Evolutionary conservation across 2,888 invertebrate species (phyloP).

Genomic region (Drosophila borealis): DNA sequence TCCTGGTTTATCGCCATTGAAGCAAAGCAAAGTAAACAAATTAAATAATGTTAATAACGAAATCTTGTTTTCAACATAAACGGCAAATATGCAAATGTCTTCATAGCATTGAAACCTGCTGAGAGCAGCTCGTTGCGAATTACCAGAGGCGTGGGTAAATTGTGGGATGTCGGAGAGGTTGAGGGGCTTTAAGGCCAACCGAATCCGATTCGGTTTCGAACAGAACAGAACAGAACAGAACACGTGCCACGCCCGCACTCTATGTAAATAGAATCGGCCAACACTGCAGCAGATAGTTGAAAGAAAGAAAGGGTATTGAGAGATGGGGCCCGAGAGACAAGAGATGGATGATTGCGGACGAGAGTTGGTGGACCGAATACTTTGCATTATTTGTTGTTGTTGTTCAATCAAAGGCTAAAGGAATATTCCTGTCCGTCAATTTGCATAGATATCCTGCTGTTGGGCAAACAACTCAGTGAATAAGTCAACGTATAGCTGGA

Average conservation of each 20-base stretch:
- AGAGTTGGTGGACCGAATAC: constrained; percentile 3
- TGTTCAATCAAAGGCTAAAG: constrained; percentile 49
- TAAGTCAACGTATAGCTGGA: neutral
- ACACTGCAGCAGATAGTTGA: constrained; percentile 7
- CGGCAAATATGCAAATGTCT: constrained; percentile 77
- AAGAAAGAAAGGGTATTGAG: neutral
- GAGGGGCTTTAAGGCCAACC: neutral
- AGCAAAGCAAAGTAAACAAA: constrained; percentile 69
- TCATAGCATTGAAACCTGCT: constrained; percentile 66
- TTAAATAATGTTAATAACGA: constrained; percentile 79
- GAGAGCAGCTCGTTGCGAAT: constrained; percentile 41
- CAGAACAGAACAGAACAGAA: neutral
- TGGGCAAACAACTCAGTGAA: neutral
- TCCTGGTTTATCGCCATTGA: constrained; percentile 27
- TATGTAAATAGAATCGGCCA: constrained; percentile 27
- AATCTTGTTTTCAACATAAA: constrained; percentile 79
- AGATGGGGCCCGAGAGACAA: constrained; percentile 2
- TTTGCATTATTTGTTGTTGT: constrained; percentile 22
- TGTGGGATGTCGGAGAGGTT: neutral
- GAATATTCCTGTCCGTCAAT: constrained; percentile 44
- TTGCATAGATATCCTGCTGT: constrained; percentile 56
- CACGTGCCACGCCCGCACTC: constrained; percentile 10
- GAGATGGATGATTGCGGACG: constrained; percentile 6
- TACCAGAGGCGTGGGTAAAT: constrained; percentile 4
- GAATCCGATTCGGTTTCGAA: constrained; percentile 6